These are phyloP conservation scores for Ormyrus pomaceus DNA, from an alignment of 2,888 invertebrate species.

Conservation along the genomic window DNA sequence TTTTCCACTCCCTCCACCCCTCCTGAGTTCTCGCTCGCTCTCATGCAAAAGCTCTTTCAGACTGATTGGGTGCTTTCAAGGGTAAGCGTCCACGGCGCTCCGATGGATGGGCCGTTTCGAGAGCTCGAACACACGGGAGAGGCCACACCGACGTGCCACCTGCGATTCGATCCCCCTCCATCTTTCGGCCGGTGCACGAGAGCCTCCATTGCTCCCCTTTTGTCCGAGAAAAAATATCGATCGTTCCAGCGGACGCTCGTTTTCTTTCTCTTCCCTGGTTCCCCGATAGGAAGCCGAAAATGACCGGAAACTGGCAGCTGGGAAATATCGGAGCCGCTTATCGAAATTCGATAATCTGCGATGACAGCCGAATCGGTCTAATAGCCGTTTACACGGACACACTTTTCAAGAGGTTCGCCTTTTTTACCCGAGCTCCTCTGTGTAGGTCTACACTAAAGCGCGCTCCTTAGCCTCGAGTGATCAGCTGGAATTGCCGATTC, in stretches of 20 bases:
- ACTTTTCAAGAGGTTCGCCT: constrained; percentile 4
- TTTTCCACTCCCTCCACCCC: not conserved
- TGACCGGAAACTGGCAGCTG: constrained; percentile 18
- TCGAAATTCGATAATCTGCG: constrained; percentile 46
- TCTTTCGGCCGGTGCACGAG: not conserved
- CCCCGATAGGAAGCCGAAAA: constrained; percentile 7
- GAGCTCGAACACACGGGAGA: not conserved
- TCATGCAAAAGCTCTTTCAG: constrained; percentile 28
- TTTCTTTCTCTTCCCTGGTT: not conserved
- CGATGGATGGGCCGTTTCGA: constrained; percentile 28
- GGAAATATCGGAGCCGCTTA: constrained; percentile 35
- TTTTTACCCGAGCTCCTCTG: too few relatives aligned
- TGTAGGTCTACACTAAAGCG: not conserved
- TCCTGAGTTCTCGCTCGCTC: not conserved
- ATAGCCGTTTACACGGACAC: not conserved
- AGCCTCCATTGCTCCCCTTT: not conserved
- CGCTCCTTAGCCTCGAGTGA: not conserved
- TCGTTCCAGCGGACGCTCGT: constrained; percentile 15
- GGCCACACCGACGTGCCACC: not conserved
- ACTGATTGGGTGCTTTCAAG: constrained; percentile 50
- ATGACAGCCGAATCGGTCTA: constrained; percentile 17
- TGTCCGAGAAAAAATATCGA: constrained; percentile 30
- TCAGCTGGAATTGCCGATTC: not conserved
- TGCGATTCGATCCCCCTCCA: too few relatives aligned
- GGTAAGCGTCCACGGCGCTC: constrained; percentile 10